Base-by-base conservation (phyloP, 2,888 invertebrate genomes). In the Candidula unifasciata region DNA sequence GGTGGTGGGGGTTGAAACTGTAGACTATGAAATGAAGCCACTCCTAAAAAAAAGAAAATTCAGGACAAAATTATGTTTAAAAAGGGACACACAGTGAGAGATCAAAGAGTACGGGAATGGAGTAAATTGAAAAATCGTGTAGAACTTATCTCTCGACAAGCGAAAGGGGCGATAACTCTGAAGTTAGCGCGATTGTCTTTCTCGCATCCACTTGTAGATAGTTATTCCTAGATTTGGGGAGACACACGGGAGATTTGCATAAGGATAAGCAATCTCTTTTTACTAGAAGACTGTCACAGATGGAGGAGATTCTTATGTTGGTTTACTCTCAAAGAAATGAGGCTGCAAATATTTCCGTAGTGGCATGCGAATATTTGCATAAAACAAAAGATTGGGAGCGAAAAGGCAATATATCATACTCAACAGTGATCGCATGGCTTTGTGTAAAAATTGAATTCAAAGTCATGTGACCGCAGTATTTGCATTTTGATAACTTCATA, bases 81-180 rank as follows among this genome's bases (percentile, higher is more conserved):
- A 44, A 44, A 44, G 13, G 13, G 44, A 44, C 13, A 44, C 44
- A 37, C 33, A 33, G 8, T 10, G 33, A 3, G 37, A 71, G 71
- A 71, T 71, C 71, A 71, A 71, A 71, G 71, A 37, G 24, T 71
- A 37, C 37, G 24, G 37, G 10, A 44, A 24, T 37, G 44, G 3
- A 2, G 71, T 33, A 71, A 71, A 71, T 71, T 71, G 71, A 37
- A 37, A 37, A 71, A 71, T 71, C 71, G 1, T 71, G 71, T 71
- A 3, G 21, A 24, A 37, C 37, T 24, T 24, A 71, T 71, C 37
- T 44, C 16, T 37, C n/a, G 71, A 71, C 71, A 71, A 6, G 37
- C 21, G 24, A 6, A 21, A n/a, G 37, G 18, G 71, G 27, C 24
- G 37, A 71, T 71, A 37, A 71, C 71, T 71, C 37, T 35, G 71